Conservation (phyloP, 2,797 vertebrate genomes). For the Anniella stebbinsi region DNA sequence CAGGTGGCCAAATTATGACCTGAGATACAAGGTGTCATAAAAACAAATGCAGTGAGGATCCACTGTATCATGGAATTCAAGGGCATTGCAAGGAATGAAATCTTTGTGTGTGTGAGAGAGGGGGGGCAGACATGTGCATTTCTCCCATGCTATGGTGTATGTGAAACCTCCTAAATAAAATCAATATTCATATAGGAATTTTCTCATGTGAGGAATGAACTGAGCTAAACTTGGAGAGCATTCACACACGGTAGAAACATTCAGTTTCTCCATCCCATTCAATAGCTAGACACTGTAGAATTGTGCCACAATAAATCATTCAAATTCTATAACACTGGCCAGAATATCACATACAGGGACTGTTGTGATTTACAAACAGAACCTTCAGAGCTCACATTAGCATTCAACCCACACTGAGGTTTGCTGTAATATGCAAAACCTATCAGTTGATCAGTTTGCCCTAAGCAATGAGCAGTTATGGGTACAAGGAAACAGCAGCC, state of each 20-base stretch:
- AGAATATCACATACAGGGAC: background rate
- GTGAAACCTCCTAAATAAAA: background rate
- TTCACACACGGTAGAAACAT: background rate
- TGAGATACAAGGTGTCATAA: background rate
- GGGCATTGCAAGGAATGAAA: background rate
- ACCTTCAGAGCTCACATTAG: background rate
- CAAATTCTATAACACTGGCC: background rate
- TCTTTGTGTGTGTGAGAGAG: background rate
- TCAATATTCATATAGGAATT: background rate
- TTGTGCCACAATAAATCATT: background rate
- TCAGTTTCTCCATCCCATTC: background rate
- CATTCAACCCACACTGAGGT: background rate
- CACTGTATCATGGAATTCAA: background rate
- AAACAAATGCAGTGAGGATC: background rate
- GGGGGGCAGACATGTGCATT: too few species aligned
- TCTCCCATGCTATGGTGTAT: background rate
- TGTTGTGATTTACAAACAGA: background rate
- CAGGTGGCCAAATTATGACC: background rate
- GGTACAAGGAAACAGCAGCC: background rate
- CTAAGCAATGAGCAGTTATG: background rate
- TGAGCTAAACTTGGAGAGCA: background rate
- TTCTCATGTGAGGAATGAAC: background rate
- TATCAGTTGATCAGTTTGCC: background rate
- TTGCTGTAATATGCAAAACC: background rate
- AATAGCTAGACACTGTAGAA: background rate